Percentiles rank a stretch among this genome's conserved stretches.
Conservation (phyloP, 1,140 invertebrate genomes). For the Tetraneura akinire region DNA sequence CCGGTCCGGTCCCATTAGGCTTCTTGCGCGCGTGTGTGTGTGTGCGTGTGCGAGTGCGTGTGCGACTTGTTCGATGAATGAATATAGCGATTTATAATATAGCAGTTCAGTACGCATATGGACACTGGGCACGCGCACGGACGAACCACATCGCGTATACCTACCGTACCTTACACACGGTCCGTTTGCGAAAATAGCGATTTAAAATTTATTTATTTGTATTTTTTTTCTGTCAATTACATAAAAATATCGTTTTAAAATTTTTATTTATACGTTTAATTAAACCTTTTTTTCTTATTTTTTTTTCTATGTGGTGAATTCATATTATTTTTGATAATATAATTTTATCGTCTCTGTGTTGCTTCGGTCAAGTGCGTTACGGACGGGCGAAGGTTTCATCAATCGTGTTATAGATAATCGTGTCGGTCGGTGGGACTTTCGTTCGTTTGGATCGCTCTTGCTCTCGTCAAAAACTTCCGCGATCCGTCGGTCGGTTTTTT, state of each 20-base stretch:
- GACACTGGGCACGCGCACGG: conserved; percentile 31
- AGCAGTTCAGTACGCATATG: conserved; percentile 23
- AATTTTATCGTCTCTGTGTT: too few relatives aligned
- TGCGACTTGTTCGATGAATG: conserved; percentile 20
- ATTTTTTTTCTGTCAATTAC: too few relatives aligned
- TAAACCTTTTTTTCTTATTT: too few relatives aligned
- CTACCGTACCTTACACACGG: too few relatives aligned
- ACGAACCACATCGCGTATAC: neutral
- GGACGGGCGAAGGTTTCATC: conserved; percentile 51
- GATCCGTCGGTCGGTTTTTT: neutral
- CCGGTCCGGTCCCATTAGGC: too few relatives aligned
- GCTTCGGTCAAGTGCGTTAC: conserved; percentile 19
- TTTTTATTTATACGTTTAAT: too few relatives aligned
- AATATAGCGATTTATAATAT: too few relatives aligned
- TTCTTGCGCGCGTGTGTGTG: neutral
- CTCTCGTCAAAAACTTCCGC: neutral
- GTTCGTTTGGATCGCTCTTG: conserved; percentile 48
- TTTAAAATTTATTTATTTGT: too few relatives aligned
- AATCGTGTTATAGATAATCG: conserved; percentile 33
- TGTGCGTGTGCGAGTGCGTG: neutral
- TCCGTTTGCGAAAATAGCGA: neutral
- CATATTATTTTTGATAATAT: neutral
- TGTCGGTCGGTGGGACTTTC: conserved; percentile 51
- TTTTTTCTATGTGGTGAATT: too few relatives aligned
- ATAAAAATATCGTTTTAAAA: too few relatives aligned